Conservation (phyloP, 2,113 vertebrate genomes). For the Notarius quadriscutis region DNA sequence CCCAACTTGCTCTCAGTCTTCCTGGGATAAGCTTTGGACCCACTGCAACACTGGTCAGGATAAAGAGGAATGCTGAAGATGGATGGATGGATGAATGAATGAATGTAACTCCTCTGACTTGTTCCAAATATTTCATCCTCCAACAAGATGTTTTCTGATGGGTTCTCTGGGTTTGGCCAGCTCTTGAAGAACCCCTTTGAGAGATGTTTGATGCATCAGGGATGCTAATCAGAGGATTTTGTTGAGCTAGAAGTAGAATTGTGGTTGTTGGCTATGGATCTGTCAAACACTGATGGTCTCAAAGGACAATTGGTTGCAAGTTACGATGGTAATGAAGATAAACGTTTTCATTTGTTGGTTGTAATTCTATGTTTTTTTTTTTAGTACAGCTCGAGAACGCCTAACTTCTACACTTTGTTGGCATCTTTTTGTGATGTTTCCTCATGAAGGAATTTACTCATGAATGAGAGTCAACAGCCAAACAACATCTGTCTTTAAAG, state of each 20-base stretch:
- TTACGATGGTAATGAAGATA: slow-evolving; percentile 11
- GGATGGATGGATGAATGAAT: not conserved
- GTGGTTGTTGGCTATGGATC: slow-evolving; percentile 21
- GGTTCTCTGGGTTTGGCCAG: not conserved
- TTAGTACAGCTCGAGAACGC: not conserved
- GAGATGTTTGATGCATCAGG: not conserved
- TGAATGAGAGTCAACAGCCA: not conserved
- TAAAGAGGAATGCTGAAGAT: not conserved
- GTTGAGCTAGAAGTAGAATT: not conserved
- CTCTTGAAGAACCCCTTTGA: not conserved
- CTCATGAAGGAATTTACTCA: slow-evolving; percentile 13
- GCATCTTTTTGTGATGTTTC: not conserved
- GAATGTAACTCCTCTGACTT: not conserved
- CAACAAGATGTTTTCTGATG: not conserved
- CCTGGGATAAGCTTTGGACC: not conserved
- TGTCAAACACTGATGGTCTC: not conserved
- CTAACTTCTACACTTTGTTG: not conserved
- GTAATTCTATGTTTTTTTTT: not conserved
- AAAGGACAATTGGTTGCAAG: not conserved
- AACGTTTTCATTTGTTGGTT: slow-evolving; percentile 14
- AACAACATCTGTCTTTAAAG: slow-evolving; percentile 31
- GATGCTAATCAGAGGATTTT: slow-evolving; percentile 3
- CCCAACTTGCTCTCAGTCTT: not conserved
- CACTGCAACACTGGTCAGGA: not conserved
- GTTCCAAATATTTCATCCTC: not conserved